Percentiles rank a stretch among this genome's conserved stretches.
These are phyloP conservation scores for Carduelis carduelis DNA, from an alignment of 2,797 vertebrate species.

Conservation along the genomic window DNA sequence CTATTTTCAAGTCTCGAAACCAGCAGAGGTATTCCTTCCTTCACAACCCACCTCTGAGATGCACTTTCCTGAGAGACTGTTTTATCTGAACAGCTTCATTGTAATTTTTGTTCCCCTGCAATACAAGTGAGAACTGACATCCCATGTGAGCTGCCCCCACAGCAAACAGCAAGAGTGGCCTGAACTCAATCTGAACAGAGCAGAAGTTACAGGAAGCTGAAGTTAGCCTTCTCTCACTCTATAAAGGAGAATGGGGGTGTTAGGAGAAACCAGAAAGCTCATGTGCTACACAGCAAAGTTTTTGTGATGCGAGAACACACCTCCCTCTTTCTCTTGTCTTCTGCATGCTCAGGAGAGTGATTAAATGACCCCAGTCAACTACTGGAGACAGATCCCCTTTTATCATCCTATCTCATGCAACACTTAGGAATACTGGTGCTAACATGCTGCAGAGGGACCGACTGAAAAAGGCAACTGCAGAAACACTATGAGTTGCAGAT, in stretches of 20 bases:
- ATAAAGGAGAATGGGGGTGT: not conserved
- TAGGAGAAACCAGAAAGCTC: constrained; percentile 38
- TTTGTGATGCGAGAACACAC: not conserved
- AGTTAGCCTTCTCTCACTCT: constrained; percentile 19
- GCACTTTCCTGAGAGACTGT: not conserved
- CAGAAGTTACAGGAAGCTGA: constrained; percentile 56
- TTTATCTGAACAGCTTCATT: constrained; percentile 61
- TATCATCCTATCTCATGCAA: not conserved
- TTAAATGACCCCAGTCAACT: not conserved
- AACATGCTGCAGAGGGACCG: not conserved
- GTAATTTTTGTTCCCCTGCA: constrained; percentile 1
- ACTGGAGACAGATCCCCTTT: not conserved
- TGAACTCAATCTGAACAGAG: not conserved
- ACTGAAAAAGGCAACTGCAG: not conserved
- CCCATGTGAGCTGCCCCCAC: not conserved
- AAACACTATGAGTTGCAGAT: not conserved
- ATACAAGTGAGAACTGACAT: constrained; percentile 1
- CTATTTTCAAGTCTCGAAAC: not conserved
- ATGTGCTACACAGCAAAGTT: not conserved
- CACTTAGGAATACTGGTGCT: not conserved
- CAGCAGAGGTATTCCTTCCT: not conserved
- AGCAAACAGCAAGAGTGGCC: not conserved
- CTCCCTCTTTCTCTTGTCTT: not conserved
- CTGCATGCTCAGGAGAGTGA: not conserved
- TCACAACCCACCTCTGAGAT: not conserved